A percentile compares a stretch with the other conserved stretches of the same genome.
phyloP scores from a whole-genome alignment of 2,888 invertebrate species.

The Tinea semifulvella region DNA sequence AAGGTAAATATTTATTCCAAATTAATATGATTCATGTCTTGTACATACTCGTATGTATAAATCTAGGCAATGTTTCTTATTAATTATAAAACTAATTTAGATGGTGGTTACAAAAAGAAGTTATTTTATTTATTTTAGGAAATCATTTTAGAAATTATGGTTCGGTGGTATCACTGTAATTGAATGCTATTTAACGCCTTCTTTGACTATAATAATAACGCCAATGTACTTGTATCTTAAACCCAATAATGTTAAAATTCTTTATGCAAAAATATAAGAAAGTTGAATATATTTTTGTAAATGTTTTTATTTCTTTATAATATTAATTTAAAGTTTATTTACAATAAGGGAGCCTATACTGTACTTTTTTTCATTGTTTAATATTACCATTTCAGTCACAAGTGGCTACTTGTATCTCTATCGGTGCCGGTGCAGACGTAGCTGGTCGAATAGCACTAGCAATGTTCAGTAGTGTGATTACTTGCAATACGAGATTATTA shows the following conservation, averaged over 20 bases:
- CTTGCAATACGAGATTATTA: slow-evolving; percentile 42
- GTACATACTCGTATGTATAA: too few relatives aligned
- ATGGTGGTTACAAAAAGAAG: too few relatives aligned
- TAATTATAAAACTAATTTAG: too few relatives aligned
- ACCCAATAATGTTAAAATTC: too few relatives aligned
- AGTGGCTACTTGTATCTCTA: slow-evolving; percentile 50
- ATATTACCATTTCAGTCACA: slow-evolving; percentile 32
- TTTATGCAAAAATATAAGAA: not conserved
- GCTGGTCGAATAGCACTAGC: slow-evolving; percentile 44
- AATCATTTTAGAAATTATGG: too few relatives aligned
- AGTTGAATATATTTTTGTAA: not conserved
- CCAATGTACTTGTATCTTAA: too few relatives aligned
- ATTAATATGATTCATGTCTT: too few relatives aligned
- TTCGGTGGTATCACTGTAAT: too few relatives aligned
- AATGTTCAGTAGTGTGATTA: slow-evolving; percentile 35
- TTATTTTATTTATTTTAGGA: too few relatives aligned
- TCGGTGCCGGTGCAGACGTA: slow-evolving; percentile 50
- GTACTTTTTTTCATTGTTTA: not conserved
- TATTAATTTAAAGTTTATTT: not conserved
- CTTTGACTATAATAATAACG: too few relatives aligned
- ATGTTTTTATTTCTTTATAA: not conserved
- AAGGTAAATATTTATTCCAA: slow-evolving; percentile 29
- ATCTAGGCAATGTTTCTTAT: too few relatives aligned
- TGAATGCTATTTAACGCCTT: not conserved
- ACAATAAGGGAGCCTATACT: not conserved